A percentile compares a stretch with the other conserved stretches of the same genome.
These are phyloP conservation scores for Tragopan temminckii DNA, from an alignment of 2,797 vertebrate species.

Conservation along the genomic window DNA sequence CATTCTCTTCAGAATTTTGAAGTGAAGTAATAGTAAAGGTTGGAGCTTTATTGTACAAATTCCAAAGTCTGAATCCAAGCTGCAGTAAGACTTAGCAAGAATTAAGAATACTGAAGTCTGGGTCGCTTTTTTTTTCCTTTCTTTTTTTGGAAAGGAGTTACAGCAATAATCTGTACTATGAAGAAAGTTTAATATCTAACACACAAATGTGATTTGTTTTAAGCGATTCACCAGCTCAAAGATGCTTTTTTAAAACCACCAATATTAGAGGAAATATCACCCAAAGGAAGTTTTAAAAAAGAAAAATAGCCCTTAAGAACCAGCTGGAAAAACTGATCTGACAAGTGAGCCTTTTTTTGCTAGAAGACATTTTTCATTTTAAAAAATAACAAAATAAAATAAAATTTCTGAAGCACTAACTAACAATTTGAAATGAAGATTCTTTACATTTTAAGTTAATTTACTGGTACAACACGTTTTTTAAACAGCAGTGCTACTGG, in stretches of 20 bases:
- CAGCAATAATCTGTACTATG: neutral
- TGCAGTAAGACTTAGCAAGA: neutral
- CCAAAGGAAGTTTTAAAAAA: neutral
- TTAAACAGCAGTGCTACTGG: neutral
- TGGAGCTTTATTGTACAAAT: neutral
- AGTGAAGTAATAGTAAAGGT: neutral
- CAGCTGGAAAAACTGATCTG: neutral
- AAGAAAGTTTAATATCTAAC: neutral
- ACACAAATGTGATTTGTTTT: neutral
- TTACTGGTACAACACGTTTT: neutral
- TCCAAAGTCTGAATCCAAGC: neutral
- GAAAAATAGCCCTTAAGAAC: slow-evolving; percentile 12
- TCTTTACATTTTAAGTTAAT: neutral
- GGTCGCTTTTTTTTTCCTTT: neutral
- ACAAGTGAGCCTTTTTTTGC: neutral
- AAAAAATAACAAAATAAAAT: neutral
- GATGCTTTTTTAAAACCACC: neutral
- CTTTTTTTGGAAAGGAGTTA: neutral
- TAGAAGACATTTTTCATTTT: neutral
- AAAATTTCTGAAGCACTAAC: neutral
- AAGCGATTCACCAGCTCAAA: slow-evolving; percentile 20
- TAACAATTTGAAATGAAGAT: neutral
- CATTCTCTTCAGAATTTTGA: neutral
- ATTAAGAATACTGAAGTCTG: neutral
- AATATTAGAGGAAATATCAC: neutral